Evolutionary conservation across 30 jellyfish, hydroid and myxozoan species (phyloP), one percentile per base, ranked within the genome.

Genomic region (Euphysa ruthae): DNA sequence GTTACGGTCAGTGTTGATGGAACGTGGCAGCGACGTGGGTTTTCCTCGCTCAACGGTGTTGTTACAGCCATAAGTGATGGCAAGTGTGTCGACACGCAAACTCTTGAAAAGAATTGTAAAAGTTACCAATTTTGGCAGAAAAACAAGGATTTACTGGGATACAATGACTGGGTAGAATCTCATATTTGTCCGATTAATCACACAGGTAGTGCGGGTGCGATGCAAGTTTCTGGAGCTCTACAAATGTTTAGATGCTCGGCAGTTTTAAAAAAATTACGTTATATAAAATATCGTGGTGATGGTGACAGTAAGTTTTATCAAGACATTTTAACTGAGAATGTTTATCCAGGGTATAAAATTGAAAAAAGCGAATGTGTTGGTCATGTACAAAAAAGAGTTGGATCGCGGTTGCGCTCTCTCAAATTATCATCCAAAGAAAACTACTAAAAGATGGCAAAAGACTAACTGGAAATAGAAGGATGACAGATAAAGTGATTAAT

Each of bases 181-280:
- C 90, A 75, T 32, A 23, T 23, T 35, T 76, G 91, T 69, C 42
- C 44, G 10, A 56, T 34, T 8, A 76, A 76, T 35, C 83, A 76
- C 66, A 49, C 22, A 23, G 55, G 31, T 33, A 61, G 82, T 22
- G 52, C 83, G 18, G 91, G 82, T n/a, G 74, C 73, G 35, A 65
- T 76, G 77, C 82, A 65, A 25, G 83, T 75, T 46, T 60, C 75
- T 30, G 76, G 90, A 14, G 90, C 90, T 18, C 49, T 64, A 10
- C 58, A 49, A 14, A 75, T 74, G 19, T 74, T 74, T 61, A 38
- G 35, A 10, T 1, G 50, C 25, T 74, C 86, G 5, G n/a, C n/a
- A n/a, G n/a, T n/a, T n/a, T n/a, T n/a, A n/a, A n/a, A n/a, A n/a
- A n/a, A n/a, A 43, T 71, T 23, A 54, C 55, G 35, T 18, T 71